phyloP scores from a whole-genome alignment of 1,140 invertebrate genomes.

The Drosophila ananassae region DNA sequence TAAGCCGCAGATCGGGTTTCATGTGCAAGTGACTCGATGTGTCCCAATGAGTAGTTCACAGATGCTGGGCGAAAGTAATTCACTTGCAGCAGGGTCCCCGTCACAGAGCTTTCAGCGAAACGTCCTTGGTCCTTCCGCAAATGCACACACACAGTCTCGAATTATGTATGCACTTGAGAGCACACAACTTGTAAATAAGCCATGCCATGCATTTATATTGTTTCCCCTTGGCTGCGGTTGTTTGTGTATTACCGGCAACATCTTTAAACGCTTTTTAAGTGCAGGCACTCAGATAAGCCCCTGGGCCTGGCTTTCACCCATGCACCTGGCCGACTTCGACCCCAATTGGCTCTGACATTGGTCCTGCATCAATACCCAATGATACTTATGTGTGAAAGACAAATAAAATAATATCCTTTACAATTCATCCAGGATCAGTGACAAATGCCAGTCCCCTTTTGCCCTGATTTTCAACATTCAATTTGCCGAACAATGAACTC shows the following conservation, averaged over 20 bases:
- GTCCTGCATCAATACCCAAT: not conserved
- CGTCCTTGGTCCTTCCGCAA: constrained; percentile 42
- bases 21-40: constrained; percentile 43
- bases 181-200: constrained; percentile 63
- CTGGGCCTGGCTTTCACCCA: constrained; percentile 5
- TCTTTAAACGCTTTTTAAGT: constrained; percentile 51
- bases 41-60: constrained; percentile 47
- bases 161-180: constrained; percentile 54
- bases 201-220: constrained; percentile 45
- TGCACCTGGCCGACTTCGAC: constrained; percentile 9
- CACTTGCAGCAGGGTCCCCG: constrained; percentile 22
- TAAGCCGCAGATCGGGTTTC: constrained; percentile 33
- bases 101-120: constrained; percentile 23
- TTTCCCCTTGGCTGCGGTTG: constrained; percentile 7
- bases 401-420: constrained; percentile 7
- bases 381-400: not conserved
- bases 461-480: constrained; percentile 36
- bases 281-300: constrained; percentile 17
- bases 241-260: constrained; percentile 20
- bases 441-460: not conserved
- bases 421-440: constrained; percentile 7
- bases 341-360: constrained; percentile 9
- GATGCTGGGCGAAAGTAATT: constrained; percentile 47
- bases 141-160: constrained; percentile 10
- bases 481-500: constrained; percentile 46